phyloP scores from a whole-genome alignment of 2,113 vertebrate species.

The Hippolais icterina region DNA sequence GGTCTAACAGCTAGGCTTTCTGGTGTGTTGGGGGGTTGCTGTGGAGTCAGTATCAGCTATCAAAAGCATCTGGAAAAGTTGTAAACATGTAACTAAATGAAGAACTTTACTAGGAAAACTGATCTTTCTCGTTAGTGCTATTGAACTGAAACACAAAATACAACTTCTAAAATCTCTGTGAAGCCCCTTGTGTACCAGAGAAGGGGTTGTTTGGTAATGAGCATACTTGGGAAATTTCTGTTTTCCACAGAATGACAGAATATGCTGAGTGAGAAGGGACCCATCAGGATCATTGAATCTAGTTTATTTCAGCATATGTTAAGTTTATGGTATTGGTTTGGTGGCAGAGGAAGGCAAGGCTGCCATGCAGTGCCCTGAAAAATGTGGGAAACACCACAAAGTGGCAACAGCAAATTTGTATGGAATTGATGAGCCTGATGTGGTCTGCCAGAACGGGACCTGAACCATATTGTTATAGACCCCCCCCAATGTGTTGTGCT shows the following conservation, averaged over 20 bases:
- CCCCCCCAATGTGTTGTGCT: background rate
- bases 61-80: background rate
- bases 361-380: background rate
- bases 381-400: background rate
- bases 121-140: background rate
- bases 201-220: background rate
- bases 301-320: background rate
- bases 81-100: fast-evolving
- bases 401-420: background rate
- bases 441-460: background rate
- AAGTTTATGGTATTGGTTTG: background rate
- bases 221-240: background rate
- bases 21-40: background rate
- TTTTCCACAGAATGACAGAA: background rate
- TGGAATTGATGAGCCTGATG: background rate
- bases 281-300: background rate
- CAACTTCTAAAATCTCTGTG: background rate
- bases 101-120: background rate
- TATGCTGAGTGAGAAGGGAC: background rate
- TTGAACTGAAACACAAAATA: background rate
- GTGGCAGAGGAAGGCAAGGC: background rate
- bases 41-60: background rate
- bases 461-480: background rate
- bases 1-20: background rate
- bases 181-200: background rate